A percentile compares a stretch with the other conserved stretches of the same genome.
Evolutionary conservation across 2,888 invertebrate genomes (phyloP).

Genomic region (Smittia sp.): DNA sequence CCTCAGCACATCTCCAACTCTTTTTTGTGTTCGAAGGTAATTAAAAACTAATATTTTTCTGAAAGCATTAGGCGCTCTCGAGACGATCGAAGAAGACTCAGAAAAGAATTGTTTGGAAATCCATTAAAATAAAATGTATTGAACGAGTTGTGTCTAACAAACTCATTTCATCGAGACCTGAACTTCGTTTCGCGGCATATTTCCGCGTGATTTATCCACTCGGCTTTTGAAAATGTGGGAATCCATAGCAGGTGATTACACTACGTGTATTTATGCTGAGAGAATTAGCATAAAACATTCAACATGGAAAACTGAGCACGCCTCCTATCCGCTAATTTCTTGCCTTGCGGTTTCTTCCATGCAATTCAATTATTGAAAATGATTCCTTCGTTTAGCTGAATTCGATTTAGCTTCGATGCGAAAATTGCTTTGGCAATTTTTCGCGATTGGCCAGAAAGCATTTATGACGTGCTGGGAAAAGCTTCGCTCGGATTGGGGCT

Average conservation of each 20-base stretch:
- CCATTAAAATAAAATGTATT: not conserved
- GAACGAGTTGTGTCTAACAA: not conserved
- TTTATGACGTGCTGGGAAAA: not conserved
- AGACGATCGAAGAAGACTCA: not conserved
- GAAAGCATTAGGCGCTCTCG: not conserved
- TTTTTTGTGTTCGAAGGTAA: constrained; percentile 13
- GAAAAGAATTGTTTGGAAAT: not conserved
- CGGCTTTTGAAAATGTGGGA: not conserved
- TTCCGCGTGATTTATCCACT: not conserved
- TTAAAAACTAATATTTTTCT: constrained; percentile 8
- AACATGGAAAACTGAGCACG: constrained; percentile 16
- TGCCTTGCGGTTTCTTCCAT: constrained; percentile 18
- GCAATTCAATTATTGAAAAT: constrained; percentile 1
- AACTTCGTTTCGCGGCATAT: not conserved
- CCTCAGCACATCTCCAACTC: not conserved
- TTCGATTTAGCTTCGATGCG: too few species aligned
- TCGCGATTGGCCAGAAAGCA: not conserved
- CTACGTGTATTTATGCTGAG: constrained; percentile 3
- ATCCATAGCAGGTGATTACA: not conserved
- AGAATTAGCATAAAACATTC: constrained; percentile 9
- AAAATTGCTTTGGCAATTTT: not conserved
- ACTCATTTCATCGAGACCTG: not conserved
- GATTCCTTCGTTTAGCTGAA: not conserved
- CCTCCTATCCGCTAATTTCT: constrained; percentile 13
- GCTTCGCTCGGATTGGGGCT: not conserved